A percentile compares a stretch with the other conserved stretches of the same genome.
Conservation (phyloP, 2,888 invertebrate species). For the Dryococelus australis region DNA sequence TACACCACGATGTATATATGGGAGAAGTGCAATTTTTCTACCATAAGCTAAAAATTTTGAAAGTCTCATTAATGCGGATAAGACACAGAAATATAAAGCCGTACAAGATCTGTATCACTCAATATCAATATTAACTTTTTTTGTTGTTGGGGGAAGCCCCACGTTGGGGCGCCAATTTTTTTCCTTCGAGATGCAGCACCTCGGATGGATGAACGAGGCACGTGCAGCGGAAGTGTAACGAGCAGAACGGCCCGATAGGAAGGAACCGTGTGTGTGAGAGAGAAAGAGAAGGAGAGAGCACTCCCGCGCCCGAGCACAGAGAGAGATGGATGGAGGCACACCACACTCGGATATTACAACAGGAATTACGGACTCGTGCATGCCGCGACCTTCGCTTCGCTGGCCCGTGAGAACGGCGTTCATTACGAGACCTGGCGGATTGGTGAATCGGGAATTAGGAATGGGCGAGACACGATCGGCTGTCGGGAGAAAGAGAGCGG, state of each 20-base stretch:
- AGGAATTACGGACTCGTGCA: constrained; percentile 16
- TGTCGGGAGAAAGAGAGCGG: not conserved
- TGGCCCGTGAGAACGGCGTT: constrained; percentile 13
- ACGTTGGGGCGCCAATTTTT: too few species aligned
- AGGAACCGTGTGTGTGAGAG: not conserved
- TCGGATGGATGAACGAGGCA: too few species aligned
- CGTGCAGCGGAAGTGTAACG: too few species aligned
- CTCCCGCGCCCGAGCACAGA: not conserved
- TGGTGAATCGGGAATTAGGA: constrained; percentile 16
- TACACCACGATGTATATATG: too few species aligned
- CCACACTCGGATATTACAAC: constrained; percentile 16
- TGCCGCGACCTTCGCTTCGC: not conserved
- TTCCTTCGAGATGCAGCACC: too few species aligned
- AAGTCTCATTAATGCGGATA: too few species aligned
- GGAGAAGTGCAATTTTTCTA: too few species aligned
- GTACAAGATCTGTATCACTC: too few species aligned
- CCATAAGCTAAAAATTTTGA: too few species aligned
- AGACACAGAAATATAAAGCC: too few species aligned
- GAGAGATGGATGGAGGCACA: constrained; percentile 2
- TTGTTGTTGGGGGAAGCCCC: too few species aligned
- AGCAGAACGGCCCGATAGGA: not conserved
- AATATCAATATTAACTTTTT: too few species aligned
- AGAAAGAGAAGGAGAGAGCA: not conserved
- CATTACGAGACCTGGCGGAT: constrained; percentile 10
- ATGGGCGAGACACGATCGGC: constrained; percentile 16